Evolutionary conservation across 2,888 invertebrate genomes (phyloP).

Genomic region (Epinotia demarniana): DNA sequence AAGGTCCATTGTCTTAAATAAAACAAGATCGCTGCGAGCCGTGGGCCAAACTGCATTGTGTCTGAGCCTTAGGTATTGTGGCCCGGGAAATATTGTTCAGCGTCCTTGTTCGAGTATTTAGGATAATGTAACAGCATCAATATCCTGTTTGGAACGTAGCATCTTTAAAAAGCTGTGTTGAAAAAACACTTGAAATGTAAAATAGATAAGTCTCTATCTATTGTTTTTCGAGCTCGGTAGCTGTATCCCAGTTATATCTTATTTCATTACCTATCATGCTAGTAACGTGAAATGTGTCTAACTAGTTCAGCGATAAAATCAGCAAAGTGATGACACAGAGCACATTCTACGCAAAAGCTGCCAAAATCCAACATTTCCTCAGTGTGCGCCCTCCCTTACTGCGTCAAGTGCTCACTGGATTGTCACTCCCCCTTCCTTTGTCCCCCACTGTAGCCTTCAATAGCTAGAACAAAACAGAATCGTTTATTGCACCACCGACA

Average conservation of each 20-base stretch:
- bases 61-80: constrained; percentile 10
- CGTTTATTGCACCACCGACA: constrained; percentile 61
- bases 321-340: constrained; percentile 23
- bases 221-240: not conserved
- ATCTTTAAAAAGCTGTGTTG: not conserved
- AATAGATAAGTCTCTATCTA: not conserved
- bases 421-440: constrained; percentile 26
- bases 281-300: not conserved
- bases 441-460: constrained; percentile 43
- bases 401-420: constrained; percentile 30
- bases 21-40: constrained; percentile 1
- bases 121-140: not conserved
- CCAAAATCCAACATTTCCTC: constrained; percentile 6
- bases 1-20: constrained; percentile 54
- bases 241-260: not conserved
- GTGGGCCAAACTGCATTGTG: constrained; percentile 34
- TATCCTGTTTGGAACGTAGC: not conserved
- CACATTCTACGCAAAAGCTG: constrained; percentile 15
- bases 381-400: constrained; percentile 8
- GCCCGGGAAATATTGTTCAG: constrained; percentile 8
- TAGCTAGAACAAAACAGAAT: constrained; percentile 54
- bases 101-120: constrained; percentile 1
- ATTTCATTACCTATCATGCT: not conserved
- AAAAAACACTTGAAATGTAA: not conserved
- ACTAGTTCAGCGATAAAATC: constrained; percentile 3